Base-by-base conservation (phyloP, 2,888 invertebrate genomes). In the Eupithecia vulgata region DNA sequence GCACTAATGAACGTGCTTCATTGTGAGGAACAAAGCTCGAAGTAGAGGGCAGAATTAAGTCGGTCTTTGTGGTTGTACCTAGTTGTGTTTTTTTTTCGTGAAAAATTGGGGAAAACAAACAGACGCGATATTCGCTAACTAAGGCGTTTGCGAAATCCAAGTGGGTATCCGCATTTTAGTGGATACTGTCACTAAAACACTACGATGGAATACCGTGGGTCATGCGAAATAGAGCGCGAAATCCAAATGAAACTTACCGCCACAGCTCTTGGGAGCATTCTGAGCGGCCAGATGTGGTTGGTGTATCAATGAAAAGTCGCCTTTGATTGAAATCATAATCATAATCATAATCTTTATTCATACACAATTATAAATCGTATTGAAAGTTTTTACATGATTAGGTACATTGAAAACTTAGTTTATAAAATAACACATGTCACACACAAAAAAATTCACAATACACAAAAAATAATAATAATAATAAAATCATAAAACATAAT, bases 1-100 rank as follows among this genome's bases (percentile, higher is more conserved):
- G 40, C 71, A 61, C 69, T 74, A 71, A 74, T 67, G 69, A 72
- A 75, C 68, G 45, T 66, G 35, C 68, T 65, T 64, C 42, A 72
- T 72, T 75, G 71, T 75, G 37, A 40, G 40, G 37, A 40, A 65
- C 40, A 65, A 65, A 40, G 37, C 40, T 61, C 52, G 21, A 52
- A 52, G 21, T 52, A 12, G 57, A 57, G 34, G 34, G 34, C 61
- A 34, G 30, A 61, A 61, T 61, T 61, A 61, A 61, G 34, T 34
- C 17, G 34, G 17, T 17, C 34, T 61, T 34, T 61, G 15, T 61
- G 61, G 30, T 21, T 52, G 48, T 61, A 34, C 34, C 59, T 15
- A 30, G 25, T 59, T 59, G 25, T 59, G 15, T 25, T 5, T 12
- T 15, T 57, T 21, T 61, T 34, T 3, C 15, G 57, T 25, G 13